These are phyloP conservation scores for Pogonomyrmex californicus DNA, from an alignment of 1,140 invertebrate genomes.

Conservation along the genomic window DNA sequence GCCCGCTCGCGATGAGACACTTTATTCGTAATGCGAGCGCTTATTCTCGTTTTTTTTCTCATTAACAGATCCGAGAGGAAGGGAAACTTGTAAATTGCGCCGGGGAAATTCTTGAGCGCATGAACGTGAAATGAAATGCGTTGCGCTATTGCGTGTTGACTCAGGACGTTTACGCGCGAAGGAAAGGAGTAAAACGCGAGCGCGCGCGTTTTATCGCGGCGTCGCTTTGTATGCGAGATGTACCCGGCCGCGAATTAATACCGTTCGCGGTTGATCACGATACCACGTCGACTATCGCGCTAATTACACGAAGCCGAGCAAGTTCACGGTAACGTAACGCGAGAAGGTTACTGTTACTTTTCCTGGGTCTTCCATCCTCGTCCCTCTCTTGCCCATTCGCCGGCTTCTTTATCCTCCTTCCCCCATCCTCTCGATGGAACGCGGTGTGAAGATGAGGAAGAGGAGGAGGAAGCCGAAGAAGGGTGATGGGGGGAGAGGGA, in stretches of 20 bases:
- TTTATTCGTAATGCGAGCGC: conserved; percentile 7
- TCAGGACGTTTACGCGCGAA: background rate
- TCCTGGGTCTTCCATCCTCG: conserved; percentile 60
- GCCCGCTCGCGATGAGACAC: background rate
- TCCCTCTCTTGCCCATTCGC: background rate
- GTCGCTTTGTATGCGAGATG: conserved; percentile 17
- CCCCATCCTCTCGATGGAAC: conserved; percentile 14
- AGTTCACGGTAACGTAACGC: conserved; percentile 75
- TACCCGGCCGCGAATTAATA: conserved; percentile 51
- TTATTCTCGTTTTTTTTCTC: background rate
- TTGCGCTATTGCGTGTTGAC: background rate
- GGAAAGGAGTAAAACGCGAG: background rate
- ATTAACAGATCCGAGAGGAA: background rate
- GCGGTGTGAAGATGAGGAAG: conserved; percentile 17
- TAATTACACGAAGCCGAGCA: conserved; percentile 74
- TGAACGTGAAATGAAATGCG: background rate
- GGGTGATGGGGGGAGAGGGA: background rate
- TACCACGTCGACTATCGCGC: conserved; percentile 59
- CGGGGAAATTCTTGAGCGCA: background rate
- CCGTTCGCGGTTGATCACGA: conserved; percentile 58
- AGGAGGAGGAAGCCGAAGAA: background rate
- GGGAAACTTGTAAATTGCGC: conserved; percentile 15
- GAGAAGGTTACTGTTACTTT: conserved; percentile 77
- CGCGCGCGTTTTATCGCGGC: background rate
- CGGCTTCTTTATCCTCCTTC: background rate